phyloP scores from a whole-genome alignment of 2,797 vertebrate species.

The Myotis vivesi region DNA sequence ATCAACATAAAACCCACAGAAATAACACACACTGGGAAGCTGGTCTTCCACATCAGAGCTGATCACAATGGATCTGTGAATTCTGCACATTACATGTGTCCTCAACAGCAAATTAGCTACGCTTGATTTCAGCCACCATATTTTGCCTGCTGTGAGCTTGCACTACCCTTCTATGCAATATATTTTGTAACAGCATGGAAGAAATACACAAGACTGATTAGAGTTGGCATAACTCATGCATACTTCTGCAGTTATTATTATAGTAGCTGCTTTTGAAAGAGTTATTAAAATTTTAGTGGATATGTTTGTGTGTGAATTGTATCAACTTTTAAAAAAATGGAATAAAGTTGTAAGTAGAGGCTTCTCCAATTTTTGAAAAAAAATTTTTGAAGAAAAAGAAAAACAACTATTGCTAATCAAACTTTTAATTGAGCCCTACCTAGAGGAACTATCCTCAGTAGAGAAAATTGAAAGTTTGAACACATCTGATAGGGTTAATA shows the following conservation, averaged over 20 bases:
- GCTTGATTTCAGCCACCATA: conserved; percentile 60
- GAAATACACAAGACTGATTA: conserved; percentile 55
- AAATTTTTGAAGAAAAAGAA: background rate
- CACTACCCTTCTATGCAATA: conserved; percentile 34
- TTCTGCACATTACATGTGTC: conserved; percentile 50
- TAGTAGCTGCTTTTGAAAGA: conserved; percentile 38
- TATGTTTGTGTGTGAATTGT: conserved; percentile 13
- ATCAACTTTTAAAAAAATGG: background rate
- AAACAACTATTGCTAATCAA: background rate
- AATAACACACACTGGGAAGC: background rate
- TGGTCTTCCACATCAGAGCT: background rate
- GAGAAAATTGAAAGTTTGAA: conserved; percentile 5
- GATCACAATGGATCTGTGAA: conserved; percentile 40
- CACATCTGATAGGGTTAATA: background rate
- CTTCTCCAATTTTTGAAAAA: background rate
- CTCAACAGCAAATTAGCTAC: conserved; percentile 53
- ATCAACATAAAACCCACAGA: conserved; percentile 9
- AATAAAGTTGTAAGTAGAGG: background rate
- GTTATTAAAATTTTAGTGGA: conserved; percentile 17
- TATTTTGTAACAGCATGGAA: background rate
- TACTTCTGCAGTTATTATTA: conserved; percentile 47
- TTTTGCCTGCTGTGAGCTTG: conserved; percentile 59
- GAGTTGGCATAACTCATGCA: conserved; percentile 24
- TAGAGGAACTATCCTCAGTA: background rate
- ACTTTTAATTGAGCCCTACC: background rate